Evolutionary conservation across 2,888 invertebrate species (phyloP).

Genomic region (Cataglyphis cursor): DNA sequence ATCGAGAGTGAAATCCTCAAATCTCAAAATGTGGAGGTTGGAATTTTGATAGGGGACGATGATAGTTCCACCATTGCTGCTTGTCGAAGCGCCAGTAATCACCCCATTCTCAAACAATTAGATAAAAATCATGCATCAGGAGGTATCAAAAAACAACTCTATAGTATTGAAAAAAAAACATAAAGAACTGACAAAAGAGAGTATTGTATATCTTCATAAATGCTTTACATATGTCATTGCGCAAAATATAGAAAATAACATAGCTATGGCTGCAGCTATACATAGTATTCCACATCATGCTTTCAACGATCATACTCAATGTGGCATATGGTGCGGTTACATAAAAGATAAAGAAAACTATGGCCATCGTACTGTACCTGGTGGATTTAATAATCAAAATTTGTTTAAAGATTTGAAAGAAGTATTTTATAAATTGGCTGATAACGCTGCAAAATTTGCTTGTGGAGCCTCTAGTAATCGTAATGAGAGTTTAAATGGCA

Average conservation of each 20-base stretch:
- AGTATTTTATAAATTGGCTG: no score
- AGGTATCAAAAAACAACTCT: constrained; percentile 46
- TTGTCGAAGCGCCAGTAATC: constrained; percentile 30
- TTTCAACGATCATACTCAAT: background rate
- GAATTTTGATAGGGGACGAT: constrained; percentile 13
- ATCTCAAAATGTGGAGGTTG: no score
- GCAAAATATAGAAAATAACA: background rate
- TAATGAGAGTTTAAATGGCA: background rate
- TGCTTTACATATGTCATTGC: no score
- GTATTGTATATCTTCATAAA: no score
- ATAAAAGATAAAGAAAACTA: constrained; percentile 1
- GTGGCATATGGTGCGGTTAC: background rate
- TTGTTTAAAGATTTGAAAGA: background rate
- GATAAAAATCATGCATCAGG: constrained; percentile 54
- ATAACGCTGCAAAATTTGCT: background rate
- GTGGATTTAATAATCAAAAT: background rate
- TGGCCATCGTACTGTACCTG: background rate
- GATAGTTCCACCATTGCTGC: constrained; percentile 64
- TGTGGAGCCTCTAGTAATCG: background rate
- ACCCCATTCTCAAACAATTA: constrained; percentile 59
- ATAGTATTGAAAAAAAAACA: background rate
- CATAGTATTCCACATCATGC: background rate
- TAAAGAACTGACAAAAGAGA: no score
- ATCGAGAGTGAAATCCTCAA: no score
- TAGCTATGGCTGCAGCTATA: background rate